A percentile compares a stretch with the other conserved stretches of the same genome.
phyloP scores from a whole-genome alignment of 2,797 vertebrate species.

The Setipinna tenuifilis region DNA sequence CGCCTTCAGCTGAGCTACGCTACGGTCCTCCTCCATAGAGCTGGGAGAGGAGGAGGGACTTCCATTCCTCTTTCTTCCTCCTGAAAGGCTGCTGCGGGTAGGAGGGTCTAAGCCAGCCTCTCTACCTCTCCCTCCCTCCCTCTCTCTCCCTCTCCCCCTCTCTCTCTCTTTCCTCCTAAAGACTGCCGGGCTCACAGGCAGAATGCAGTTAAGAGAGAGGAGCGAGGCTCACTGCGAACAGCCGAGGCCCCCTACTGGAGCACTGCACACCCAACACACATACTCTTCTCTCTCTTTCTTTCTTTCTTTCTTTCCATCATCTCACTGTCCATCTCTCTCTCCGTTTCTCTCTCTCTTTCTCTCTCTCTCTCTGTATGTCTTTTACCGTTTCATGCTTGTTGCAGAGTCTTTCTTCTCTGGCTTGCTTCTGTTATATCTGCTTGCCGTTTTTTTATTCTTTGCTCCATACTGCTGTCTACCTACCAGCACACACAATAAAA shows the following conservation, averaged over 20 bases:
- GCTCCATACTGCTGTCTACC: conserved; percentile 32
- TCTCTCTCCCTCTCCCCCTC: background rate
- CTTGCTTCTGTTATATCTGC: background rate
- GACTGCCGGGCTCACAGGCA: conserved; percentile 44
- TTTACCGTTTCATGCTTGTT: background rate
- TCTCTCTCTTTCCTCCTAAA: conserved; percentile 38
- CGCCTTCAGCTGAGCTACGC: conserved; percentile 80
- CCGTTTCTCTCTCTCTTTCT: background rate
- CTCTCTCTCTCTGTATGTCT: background rate
- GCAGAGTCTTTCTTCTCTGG: too few relatives aligned
- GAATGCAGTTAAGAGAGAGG: conserved; percentile 46
- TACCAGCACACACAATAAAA: conserved; percentile 40
- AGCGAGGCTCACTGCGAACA: conserved; percentile 27
- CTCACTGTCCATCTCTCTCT: background rate
- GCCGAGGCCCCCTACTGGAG: conserved; percentile 55
- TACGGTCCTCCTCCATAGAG: conserved; percentile 77
- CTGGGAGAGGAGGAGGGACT: conserved; percentile 48
- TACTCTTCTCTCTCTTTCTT: conserved; percentile 16
- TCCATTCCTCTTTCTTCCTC: conserved; percentile 25
- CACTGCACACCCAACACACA: conserved; percentile 28
- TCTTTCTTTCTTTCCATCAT: background rate
- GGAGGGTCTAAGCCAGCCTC: conserved; percentile 53
- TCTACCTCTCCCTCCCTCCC: background rate
- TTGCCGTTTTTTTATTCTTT: background rate
- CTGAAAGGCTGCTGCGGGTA: conserved; percentile 44